Base-by-base conservation (phyloP, 2,888 invertebrate genomes). In the Pharmacophagus antenor region DNA sequence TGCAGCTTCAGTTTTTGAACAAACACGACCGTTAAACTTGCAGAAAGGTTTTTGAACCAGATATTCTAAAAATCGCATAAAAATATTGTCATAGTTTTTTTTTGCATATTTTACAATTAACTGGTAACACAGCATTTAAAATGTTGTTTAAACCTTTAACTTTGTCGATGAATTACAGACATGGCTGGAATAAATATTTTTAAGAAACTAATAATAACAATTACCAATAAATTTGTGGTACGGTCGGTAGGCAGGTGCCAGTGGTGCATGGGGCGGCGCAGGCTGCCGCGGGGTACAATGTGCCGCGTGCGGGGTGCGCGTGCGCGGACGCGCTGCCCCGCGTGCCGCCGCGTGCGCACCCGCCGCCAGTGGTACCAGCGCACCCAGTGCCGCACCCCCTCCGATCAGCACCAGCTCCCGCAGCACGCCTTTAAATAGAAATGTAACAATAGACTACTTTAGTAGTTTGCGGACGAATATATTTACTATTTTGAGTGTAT, bases 171-270 rank as follows among this genome's bases (percentile, higher is more conserved):
- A n/a, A n/a, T n/a, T n/a, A n/a, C n/a, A n/a, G n/a, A n/a, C n/a
- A n/a, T n/a, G n/a, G n/a, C n/a, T n/a, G n/a, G n/a, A n/a, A n/a
- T n/a, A n/a, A n/a, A n/a, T n/a, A n/a, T n/a, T n/a, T n/a, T n/a
- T n/a, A n/a, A n/a, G n/a, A n/a, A n/a, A n/a, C n/a, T 25, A 12
- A 31, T 31, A 31, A 31, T 31, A 31, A 31, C 15, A 10, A 31
- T 12, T 31, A 87, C 98, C 98, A 57, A 98, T 94, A 65, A 98
- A 95, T 74, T 95, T 95, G 80, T 98, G 98, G 82, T 98, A 98
- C 0, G 97, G 97, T 25, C 94, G 86, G 84, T 96, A 97, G 80
- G 95, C 85, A 95, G 97, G 56, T 95, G 95, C 82, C 94, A 96
- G 18, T 95, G 96, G 65, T 94, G 88, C 0, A 94, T 93, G 62